Conservation (phyloP, 2,113 vertebrate species). For the Notechis scutatus region DNA sequence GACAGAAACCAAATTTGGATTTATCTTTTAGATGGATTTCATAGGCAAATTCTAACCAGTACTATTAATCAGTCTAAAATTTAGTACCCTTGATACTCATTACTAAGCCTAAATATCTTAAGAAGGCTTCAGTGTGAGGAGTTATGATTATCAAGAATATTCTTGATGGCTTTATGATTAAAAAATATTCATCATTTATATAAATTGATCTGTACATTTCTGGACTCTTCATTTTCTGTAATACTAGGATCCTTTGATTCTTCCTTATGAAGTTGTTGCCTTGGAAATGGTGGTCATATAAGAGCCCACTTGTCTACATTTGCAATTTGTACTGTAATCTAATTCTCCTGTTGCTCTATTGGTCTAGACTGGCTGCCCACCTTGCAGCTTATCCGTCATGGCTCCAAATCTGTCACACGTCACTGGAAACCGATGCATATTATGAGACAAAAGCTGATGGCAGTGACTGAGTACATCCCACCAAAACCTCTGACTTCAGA, state of each 20-base stretch:
- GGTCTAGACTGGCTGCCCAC: slow-evolving; percentile 78
- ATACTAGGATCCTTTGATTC: background rate
- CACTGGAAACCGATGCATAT: slow-evolving; percentile 84
- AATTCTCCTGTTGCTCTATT: background rate
- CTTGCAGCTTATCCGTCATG: slow-evolving; percentile 74
- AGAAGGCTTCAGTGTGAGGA: background rate
- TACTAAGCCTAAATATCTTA: background rate
- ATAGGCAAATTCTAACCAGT: background rate
- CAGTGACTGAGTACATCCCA: slow-evolving; percentile 82
- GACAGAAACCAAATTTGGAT: background rate
- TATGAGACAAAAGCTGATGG: slow-evolving; percentile 86
- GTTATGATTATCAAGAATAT: background rate
- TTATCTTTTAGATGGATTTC: background rate
- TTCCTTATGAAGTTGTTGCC: background rate
- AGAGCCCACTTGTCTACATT: background rate
- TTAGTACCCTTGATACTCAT: background rate
- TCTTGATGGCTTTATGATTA: background rate
- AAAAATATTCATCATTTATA: background rate
- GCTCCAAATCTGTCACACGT: slow-evolving; percentile 89
- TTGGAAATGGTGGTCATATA: background rate
- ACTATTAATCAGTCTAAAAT: background rate
- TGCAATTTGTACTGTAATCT: background rate
- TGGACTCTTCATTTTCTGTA: background rate
- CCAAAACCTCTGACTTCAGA: slow-evolving; percentile 67
- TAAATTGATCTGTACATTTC: background rate